Evolutionary conservation across 2,113 vertebrate species (phyloP), one percentile per base, ranked within the genome.

Genomic region (Siniperca knerii): DNA sequence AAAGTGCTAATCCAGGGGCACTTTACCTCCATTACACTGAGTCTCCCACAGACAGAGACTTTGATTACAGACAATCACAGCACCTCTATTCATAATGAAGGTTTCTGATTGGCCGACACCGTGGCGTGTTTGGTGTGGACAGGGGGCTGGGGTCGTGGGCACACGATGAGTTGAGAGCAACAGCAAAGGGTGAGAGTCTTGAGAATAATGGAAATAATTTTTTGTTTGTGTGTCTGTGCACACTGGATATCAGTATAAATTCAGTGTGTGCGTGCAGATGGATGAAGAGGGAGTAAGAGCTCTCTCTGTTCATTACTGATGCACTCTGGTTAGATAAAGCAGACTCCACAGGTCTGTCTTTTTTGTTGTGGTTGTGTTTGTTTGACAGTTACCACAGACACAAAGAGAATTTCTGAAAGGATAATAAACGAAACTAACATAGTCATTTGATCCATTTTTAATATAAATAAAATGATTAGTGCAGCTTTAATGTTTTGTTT

Each of bases 41-140:
- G 21, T 57, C 57, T 58, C 8, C 9, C 21, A 5, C 25, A 40
- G 20, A 66, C 61, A 33, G 23, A 57, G 21, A 40, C 64, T 69
- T 77, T 90, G 74, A 92, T 91, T 87, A 79, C 57, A 76, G 44
- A 64, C 65, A 85, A 79, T 85, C 58, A 90, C 8, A 12, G 33
- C 52, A 21, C 11, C 52, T 79, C 1, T 0, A 12, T 50, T n/a
- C 15, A 40, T n/a, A 54, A 29, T 40, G 8, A 21, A 18, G 58
- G 8, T 23, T 35, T 79, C 4, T 62, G 70, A 81, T 86, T 84
- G 85, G 84, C 25, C 69, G 15, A 81, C 70, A 61, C 25, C 0
- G 3, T 40, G 35, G 29, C 29, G 8, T 37, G 29, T 75, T 23
- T 1, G 23, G 15, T 2, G n/a, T 15, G 3, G 35, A 74, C 21